phyloP scores from a whole-genome alignment of 1,140 invertebrate genomes.

The Tetragonula clypearis region DNA sequence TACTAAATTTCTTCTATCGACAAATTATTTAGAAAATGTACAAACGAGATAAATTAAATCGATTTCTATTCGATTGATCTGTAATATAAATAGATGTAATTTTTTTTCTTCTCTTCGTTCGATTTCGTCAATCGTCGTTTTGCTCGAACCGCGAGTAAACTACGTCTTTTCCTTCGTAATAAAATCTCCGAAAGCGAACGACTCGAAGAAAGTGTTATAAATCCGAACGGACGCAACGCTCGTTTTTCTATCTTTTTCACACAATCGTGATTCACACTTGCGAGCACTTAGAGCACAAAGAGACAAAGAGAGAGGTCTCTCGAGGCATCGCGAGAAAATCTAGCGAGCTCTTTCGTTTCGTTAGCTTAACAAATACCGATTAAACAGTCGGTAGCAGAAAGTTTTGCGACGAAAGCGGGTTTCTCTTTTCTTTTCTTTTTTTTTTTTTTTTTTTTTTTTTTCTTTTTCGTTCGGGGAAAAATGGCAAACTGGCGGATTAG shows the following conservation, averaged over 20 bases:
- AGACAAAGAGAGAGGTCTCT: too few species aligned
- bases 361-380: not conserved
- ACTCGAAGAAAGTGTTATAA: not conserved
- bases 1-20: too few species aligned
- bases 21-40: too few species aligned
- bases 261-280: too few species aligned
- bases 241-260: not conserved
- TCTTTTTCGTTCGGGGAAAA: not conserved
- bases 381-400: not conserved
- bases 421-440: not conserved
- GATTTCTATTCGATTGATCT: too few species aligned
- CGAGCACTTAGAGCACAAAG: not conserved
- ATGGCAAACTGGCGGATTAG: conserved; percentile 1
- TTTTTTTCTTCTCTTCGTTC: too few species aligned
- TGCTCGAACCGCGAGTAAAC: too few species aligned
- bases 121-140: not conserved
- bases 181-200: not conserved
- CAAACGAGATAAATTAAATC: too few species aligned
- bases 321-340: not conserved
- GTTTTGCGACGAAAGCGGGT: not conserved
- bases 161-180: not conserved
- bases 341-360: not conserved
- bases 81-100: too few species aligned
- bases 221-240: not conserved
- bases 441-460: not conserved